Conservation (phyloP, 2,797 vertebrate genomes). For the Pteropus rufus region DNA sequence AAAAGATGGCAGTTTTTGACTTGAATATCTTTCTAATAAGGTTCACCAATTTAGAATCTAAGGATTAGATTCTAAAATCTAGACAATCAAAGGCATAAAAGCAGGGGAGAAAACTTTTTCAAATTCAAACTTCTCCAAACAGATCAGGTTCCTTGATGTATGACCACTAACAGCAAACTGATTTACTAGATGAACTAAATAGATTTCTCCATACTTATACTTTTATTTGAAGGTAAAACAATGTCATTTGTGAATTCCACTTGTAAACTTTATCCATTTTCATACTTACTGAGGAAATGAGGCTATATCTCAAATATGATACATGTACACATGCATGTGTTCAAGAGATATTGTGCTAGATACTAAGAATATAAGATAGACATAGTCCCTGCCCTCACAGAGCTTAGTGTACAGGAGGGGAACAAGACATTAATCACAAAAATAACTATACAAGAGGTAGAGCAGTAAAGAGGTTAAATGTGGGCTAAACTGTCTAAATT, state of each 20-base stretch:
- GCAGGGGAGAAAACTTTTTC: not conserved
- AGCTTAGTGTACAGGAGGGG: not conserved
- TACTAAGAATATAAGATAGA: not conserved
- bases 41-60: not conserved
- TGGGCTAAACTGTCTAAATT: not conserved
- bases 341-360: not conserved
- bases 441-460: not conserved
- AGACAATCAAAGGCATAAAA: not conserved
- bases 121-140: not conserved
- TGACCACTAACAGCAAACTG: not conserved
- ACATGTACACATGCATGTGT: not conserved
- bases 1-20: slow-evolving; percentile 6
- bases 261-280: not conserved
- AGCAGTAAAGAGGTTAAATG: not conserved
- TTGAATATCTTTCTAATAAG: not conserved
- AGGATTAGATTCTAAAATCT: not conserved
- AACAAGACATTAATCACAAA: not conserved
- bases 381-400: not conserved
- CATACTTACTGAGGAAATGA: not conserved
- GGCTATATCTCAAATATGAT: not conserved
- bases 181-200: not conserved
- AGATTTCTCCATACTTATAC: not conserved
- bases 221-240: not conserved
- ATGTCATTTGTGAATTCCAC: not conserved
- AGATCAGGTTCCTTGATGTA: not conserved